These are phyloP conservation scores for Coccyzus lansbergi DNA, from an alignment of 2,797 vertebrate species.

Conservation along the genomic window DNA sequence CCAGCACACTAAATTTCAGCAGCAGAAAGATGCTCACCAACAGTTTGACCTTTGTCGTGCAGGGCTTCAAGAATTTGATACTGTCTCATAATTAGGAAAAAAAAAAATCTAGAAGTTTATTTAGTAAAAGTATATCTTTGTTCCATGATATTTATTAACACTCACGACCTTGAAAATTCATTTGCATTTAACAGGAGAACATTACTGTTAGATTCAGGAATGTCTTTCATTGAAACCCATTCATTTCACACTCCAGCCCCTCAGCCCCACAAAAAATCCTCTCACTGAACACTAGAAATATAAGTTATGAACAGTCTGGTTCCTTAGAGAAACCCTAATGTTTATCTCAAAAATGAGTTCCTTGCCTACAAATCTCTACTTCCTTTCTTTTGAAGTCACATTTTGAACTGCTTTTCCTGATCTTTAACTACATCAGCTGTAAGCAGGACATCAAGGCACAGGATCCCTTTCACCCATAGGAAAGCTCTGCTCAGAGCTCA, in stretches of 20 bases:
- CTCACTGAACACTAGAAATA: neutral
- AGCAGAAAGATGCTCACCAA: neutral
- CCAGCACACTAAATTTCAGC: neutral
- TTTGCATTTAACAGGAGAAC: neutral
- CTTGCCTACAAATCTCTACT: neutral
- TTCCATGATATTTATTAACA: neutral
- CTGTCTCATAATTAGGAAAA: neutral
- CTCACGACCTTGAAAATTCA: neutral
- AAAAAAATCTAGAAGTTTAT: neutral
- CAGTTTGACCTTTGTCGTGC: neutral
- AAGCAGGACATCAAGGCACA: neutral
- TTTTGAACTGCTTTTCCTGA: neutral
- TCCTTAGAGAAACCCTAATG: neutral
- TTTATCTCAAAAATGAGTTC: neutral
- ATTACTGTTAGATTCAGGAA: neutral
- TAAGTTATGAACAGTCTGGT: neutral
- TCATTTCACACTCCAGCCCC: neutral
- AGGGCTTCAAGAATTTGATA: neutral
- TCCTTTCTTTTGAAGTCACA: neutral
- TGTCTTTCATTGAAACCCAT: neutral
- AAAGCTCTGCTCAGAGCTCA: neutral
- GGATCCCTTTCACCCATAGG: neutral
- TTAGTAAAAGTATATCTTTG: neutral
- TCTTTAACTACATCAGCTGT: neutral
- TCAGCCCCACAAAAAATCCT: neutral